Base-by-base conservation (phyloP, 1,140 invertebrate species). In the Drosophila neocordata region DNA sequence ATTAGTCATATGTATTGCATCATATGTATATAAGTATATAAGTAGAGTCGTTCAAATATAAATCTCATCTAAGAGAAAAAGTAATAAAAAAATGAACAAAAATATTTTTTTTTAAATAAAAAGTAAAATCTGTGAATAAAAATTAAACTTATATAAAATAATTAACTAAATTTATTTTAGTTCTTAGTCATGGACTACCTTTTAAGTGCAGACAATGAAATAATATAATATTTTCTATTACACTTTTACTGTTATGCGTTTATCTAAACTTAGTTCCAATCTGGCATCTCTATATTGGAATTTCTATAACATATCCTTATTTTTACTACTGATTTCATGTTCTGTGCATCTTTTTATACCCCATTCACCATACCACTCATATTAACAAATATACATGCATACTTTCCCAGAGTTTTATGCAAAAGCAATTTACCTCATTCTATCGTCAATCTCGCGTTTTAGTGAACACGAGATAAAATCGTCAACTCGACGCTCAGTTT, bases 381-480 rank as follows among this genome's bases (percentile, higher is more conserved):
- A 48, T 48, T 8, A 31, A 48, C 8, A 48, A 20, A 20, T 48
- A 48, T 18, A 20, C 41, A 12, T 35, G 5, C 6, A 1, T 48
- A 48, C 18, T 48, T 48, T 11, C 3, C 8, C 13, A 34, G 13
- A 35, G 41, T 48, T 48, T 56, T 56, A 56, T 56, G 53, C 53
- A 56, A 35, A 48, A 56, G 41, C 22, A 60, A 66, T 73, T 60
- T 48, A 31, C 37, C 34, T 44, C 53, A 61, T 22, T 66, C 31
- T 18, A 9, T 7, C 31, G 8, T 11, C n/a, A 15, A 13, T 58
- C 13, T 38, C 13, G 4, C 12, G 12, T 31, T 37, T 37, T 6
- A 13, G 41, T 5, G 3, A 41, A 65, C 13, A 53, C 11, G 41
- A 85, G 82, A 85, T 85, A 87, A 81, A 71, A 41, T 55, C 61